A percentile compares a stretch with the other conserved stretches of the same genome.
phyloP scores from a whole-genome alignment of 2,797 vertebrate genomes.

The Typhlichthys subterraneus region DNA sequence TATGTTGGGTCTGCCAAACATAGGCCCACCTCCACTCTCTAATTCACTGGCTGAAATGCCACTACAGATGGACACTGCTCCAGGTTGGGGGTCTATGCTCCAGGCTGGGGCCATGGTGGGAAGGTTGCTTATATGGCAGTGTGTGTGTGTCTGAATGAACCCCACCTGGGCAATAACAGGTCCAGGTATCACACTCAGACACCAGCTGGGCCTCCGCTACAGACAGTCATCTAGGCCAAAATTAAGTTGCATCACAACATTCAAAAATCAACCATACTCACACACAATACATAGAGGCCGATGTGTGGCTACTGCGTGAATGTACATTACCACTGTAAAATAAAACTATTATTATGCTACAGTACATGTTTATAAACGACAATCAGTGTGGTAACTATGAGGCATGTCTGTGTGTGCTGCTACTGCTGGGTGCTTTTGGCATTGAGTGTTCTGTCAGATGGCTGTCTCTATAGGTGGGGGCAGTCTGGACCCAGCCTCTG shows the following conservation, averaged over 20 bases:
- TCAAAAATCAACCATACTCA: background rate
- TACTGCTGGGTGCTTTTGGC: conserved; percentile 39
- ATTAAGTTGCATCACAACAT: background rate
- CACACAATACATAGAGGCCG: background rate
- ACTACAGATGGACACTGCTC: conserved; percentile 72
- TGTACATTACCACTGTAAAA: conserved; percentile 4
- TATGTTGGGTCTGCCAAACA: conserved; percentile 40
- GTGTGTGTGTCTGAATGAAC: conserved; percentile 6
- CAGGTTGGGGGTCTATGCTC: conserved; percentile 48
- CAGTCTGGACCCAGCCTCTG: conserved; percentile 56
- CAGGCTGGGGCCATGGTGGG: conserved; percentile 24
- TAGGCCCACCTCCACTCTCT: conserved; percentile 40
- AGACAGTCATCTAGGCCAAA: background rate
- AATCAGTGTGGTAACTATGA: conserved; percentile 30
- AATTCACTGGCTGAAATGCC: conserved; percentile 72
- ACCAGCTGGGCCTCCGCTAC: conserved; percentile 1
- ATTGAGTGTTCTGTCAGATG: conserved; percentile 65
- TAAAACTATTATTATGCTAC: background rate
- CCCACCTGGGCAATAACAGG: background rate
- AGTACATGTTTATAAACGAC: conserved; percentile 5
- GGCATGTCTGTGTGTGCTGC: conserved; percentile 31
- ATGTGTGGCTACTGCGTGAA: background rate
- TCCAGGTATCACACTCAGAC: conserved; percentile 2
- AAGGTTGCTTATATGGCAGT: conserved; percentile 1
- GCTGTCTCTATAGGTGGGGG: conserved; percentile 57